Conservation (phyloP, 2,888 invertebrate species). For the Ectemnius continuus region DNA sequence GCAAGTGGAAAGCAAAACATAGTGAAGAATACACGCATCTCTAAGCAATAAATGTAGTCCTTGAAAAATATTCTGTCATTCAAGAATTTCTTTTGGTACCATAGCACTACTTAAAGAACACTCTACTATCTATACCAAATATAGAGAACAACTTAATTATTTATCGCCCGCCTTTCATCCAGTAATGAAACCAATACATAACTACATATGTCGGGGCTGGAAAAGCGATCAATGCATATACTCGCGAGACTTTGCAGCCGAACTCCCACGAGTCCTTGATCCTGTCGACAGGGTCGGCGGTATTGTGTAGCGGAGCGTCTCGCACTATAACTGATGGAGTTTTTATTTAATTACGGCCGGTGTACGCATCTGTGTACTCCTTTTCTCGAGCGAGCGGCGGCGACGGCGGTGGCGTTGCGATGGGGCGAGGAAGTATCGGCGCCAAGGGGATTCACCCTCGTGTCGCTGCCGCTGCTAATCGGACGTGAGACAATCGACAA, state of each 20-base stretch:
- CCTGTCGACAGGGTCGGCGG: constrained; percentile 52
- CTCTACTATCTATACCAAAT: neutral
- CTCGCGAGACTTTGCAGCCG: constrained; percentile 27
- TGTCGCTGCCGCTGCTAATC: constrained; percentile 39
- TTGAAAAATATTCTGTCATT: too few relatives aligned
- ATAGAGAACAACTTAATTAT: neutral
- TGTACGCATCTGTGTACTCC: constrained; percentile 65
- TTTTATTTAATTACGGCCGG: constrained; percentile 68
- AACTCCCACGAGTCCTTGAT: constrained; percentile 56
- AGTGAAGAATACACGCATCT: too few relatives aligned
- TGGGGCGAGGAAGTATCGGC: constrained; percentile 40
- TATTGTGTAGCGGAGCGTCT: constrained; percentile 45
- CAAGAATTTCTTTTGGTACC: too few relatives aligned
- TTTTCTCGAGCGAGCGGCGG: constrained; percentile 26
- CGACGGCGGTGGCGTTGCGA: too few relatives aligned
- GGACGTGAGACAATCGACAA: constrained; percentile 45
- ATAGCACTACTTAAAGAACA: neutral
- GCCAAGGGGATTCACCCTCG: constrained; percentile 50
- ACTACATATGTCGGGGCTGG: constrained; percentile 14
- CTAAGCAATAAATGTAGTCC: too few relatives aligned
- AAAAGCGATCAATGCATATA: constrained; percentile 39
- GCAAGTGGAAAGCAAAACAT: too few relatives aligned
- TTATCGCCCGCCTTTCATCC: constrained; percentile 6
- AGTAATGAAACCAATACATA: constrained; percentile 18
- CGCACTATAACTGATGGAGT: constrained; percentile 63